Conservation (phyloP, 2,888 invertebrate species). For the Girardia tigrina region DNA sequence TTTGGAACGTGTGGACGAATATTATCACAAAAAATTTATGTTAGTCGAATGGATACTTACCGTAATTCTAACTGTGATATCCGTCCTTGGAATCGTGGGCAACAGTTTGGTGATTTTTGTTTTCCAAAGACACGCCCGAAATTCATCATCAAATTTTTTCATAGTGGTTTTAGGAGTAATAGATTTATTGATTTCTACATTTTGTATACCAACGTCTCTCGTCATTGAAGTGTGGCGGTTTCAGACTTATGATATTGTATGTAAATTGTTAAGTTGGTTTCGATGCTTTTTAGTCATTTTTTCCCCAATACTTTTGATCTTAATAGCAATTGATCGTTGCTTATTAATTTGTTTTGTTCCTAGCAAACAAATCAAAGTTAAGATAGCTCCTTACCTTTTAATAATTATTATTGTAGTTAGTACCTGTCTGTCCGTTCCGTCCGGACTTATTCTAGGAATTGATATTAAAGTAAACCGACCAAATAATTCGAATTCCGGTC, state of each 20-base stretch:
- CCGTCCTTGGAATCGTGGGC: background rate
- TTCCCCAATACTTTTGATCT: background rate
- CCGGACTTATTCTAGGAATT: background rate
- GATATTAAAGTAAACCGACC: background rate
- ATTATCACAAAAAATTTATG: background rate
- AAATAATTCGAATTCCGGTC: background rate
- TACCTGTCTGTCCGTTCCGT: background rate
- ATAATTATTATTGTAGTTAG: constrained; percentile 6
- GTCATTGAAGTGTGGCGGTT: background rate
- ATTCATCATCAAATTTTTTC: background rate
- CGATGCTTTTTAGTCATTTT: constrained; percentile 5
- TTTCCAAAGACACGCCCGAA: constrained; percentile 2
- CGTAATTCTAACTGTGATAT: background rate
- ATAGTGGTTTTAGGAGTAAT: background rate
- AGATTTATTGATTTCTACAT: background rate
- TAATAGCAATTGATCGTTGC: background rate
- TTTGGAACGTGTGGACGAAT: background rate
- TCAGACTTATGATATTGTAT: background rate
- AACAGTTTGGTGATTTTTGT: background rate
- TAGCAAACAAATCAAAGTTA: constrained; percentile 11
- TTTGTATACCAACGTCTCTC: background rate
- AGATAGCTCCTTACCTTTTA: background rate
- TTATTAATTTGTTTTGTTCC: constrained; percentile 14
- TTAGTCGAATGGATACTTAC: background rate
- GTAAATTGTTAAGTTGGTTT: constrained; percentile 23